Conservation (phyloP, 2,113 vertebrate genomes). For the Melanocharis versteri region DNA sequence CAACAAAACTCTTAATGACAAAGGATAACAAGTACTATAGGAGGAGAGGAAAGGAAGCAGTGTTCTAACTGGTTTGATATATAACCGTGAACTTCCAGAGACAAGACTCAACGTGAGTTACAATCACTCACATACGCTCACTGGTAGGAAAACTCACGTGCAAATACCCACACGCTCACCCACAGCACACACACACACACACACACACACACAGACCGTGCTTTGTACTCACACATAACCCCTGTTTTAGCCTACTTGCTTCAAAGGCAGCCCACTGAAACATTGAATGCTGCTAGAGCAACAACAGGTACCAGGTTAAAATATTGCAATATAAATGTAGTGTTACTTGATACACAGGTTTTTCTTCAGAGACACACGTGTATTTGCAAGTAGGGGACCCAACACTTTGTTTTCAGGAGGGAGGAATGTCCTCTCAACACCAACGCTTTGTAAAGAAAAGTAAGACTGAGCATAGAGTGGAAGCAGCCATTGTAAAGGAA, state of each 20-base stretch:
- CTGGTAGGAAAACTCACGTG: neutral
- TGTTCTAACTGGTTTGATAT: conserved; percentile 60
- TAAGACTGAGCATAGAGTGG: neutral
- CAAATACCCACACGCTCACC: conserved; percentile 18
- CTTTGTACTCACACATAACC: conserved; percentile 18
- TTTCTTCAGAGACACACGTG: neutral
- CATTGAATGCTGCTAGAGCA: conserved; percentile 46
- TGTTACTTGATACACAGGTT: conserved; percentile 37
- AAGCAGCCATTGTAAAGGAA: conserved; percentile 4
- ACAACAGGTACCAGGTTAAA: conserved; percentile 65
- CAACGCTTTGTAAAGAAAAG: neutral
- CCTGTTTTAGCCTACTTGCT: conserved; percentile 44
- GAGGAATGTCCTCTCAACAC: neutral
- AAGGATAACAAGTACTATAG: conserved; percentile 60
- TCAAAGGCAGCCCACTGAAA: conserved; percentile 35
- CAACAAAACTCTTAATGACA: conserved; percentile 62
- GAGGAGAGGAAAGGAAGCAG: conserved; percentile 47
- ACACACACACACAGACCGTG: neutral
- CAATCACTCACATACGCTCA: neutral
- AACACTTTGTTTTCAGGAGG: neutral
- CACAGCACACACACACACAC: neutral
- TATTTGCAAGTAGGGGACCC: conserved; percentile 24
- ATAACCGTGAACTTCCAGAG: conserved; percentile 52
- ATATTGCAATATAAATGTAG: conserved; percentile 57
- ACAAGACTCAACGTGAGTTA: conserved; percentile 37